These are phyloP conservation scores for Lagopus muta DNA, from an alignment of 2,113 vertebrate species.

Conservation along the genomic window DNA sequence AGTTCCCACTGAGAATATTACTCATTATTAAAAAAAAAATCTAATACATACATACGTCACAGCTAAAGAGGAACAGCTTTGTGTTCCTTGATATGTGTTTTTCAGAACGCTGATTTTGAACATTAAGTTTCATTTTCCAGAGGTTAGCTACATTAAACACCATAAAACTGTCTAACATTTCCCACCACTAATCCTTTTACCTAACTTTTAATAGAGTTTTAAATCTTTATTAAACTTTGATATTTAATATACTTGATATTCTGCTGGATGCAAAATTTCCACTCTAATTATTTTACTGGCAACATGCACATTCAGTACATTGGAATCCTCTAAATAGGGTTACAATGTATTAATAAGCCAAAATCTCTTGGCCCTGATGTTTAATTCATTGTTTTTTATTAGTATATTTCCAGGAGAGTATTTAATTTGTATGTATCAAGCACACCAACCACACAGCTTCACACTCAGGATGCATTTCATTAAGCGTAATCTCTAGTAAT, in stretches of 20 bases:
- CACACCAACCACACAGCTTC: constrained; percentile 43
- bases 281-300: constrained; percentile 74
- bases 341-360: constrained; percentile 75
- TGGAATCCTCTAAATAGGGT: constrained; percentile 72
- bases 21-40: background rate
- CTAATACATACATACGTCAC: background rate
- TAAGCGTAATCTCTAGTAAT: constrained; percentile 75
- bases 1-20: background rate
- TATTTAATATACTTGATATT: constrained; percentile 71
- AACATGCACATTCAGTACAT: constrained; percentile 76
- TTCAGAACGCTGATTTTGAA: background rate
- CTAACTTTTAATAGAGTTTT: constrained; percentile 58
- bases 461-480: constrained; percentile 74
- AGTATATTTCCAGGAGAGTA: constrained; percentile 72
- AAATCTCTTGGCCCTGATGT: constrained; percentile 74
- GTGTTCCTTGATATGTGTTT: background rate
- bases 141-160: background rate
- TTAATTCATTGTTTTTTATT: constrained; percentile 79
- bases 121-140: constrained; percentile 11
- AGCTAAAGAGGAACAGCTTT: background rate
- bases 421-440: constrained; percentile 80
- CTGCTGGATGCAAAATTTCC: constrained; percentile 53
- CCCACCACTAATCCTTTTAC: constrained; percentile 45
- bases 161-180: constrained; percentile 29
- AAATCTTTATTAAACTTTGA: constrained; percentile 70